Evolutionary conservation across 2,888 invertebrate genomes (phyloP), one percentile per base, ranked within the genome.

Genomic region (Drosophila flavopinicola): DNA sequence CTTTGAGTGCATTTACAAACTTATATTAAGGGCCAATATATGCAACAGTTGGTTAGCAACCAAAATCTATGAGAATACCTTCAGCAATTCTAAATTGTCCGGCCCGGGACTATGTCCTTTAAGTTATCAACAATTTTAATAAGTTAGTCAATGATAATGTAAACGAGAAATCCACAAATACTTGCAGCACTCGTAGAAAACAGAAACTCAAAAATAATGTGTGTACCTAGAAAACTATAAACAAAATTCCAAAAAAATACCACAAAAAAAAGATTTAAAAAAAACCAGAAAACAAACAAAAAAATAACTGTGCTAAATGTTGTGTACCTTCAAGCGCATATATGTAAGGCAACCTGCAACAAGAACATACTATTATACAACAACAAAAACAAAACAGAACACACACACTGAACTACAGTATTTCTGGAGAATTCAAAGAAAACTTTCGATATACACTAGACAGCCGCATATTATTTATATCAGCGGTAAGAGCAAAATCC

Each of bases 131-230:
- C 48, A 45, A 39, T 56, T 71, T 60, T 48, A 44, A 71, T 70
- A 45, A 66, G 69, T 71, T 71, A 41, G 41, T 45, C 27, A 29
- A 47, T 6, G 3, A 2, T 15, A 32, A 45, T 27, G 10, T 52
- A 44, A 48, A 42, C 17, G 23, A 29, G 10, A 11, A 44, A 17
- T 15, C 6, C 10, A 27, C n/a, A 10, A 13, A 20, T 27, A 38
- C 80, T 72, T 80, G 82, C 75, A 65, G 70, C 73, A 64, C 79
- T 42, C 35, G 35, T 61, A 66, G 49, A 44, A 4, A 68, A n/a
- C n/a, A n/a, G n/a, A 59, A 0, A n/a, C 54, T 37, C 30, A 56
- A 69, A 48, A 64, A 41, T 11, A 67, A 57, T 82, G 48, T 75
- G 58, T 63, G 78, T 82, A 73, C 70, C 74, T 76, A 78, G 38